Conservation (phyloP, 2,888 invertebrate species). For the Lysandra coridon region DNA sequence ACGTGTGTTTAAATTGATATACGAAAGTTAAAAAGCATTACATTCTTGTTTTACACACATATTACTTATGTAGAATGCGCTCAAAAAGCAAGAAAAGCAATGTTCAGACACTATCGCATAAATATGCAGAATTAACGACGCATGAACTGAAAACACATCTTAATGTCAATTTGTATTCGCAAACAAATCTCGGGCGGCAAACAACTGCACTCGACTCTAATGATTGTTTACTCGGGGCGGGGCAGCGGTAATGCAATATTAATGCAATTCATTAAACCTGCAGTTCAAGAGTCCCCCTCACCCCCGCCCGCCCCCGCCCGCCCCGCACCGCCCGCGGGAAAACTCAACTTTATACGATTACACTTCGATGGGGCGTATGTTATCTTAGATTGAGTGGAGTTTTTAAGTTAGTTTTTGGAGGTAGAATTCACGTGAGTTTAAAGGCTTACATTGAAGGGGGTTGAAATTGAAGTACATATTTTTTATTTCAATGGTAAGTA, state of each 20-base stretch:
- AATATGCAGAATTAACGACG: constrained; percentile 25
- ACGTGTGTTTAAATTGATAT: too few species aligned
- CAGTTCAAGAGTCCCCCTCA: constrained; percentile 64
- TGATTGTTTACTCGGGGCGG: constrained; percentile 73
- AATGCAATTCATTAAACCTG: constrained; percentile 81
- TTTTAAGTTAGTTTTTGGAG: neutral
- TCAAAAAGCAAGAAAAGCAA: neutral
- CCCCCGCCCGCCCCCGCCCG: constrained; percentile 50
- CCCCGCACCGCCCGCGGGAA: constrained; percentile 38
- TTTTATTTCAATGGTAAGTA: too few species aligned
- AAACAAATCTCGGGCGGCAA: constrained; percentile 71
- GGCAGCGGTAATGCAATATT: constrained; percentile 79
- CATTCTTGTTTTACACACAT: too few species aligned
- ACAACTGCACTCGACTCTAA: constrained; percentile 61
- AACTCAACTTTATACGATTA: constrained; percentile 46
- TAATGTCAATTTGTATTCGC: constrained; percentile 71
- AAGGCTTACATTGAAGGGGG: too few species aligned
- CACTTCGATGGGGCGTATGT: constrained; percentile 36
- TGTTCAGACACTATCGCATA: neutral
- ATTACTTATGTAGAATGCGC: neutral
- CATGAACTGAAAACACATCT: constrained; percentile 40
- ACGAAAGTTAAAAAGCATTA: too few species aligned
- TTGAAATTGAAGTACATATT: too few species aligned
- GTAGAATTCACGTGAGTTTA: too few species aligned
- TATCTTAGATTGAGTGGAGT: constrained; percentile 4